These are phyloP conservation scores for Tetranychus truncatus DNA, from an alignment of 2,888 invertebrate species.

Conservation along the genomic window DNA sequence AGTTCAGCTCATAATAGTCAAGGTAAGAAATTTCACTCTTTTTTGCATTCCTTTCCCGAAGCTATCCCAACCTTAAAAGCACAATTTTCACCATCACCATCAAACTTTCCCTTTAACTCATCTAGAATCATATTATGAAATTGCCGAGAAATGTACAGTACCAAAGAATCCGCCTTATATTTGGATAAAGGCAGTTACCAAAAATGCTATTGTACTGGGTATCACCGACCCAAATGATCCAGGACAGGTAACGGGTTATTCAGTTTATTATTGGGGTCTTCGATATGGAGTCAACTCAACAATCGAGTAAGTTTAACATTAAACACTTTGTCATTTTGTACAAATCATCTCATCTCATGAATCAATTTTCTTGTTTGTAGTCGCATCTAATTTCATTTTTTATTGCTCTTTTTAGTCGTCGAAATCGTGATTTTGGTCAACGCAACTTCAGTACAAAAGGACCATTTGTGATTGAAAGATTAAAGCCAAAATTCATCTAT, in stretches of 20 bases:
- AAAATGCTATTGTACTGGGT: constrained; percentile 4
- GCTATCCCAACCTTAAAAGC: neutral
- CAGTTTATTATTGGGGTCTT: constrained; percentile 13
- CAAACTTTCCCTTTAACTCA: neutral
- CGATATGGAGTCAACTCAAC: neutral
- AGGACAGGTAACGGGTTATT: constrained; percentile 4
- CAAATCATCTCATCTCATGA: no score
- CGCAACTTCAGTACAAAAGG: constrained; percentile 8
- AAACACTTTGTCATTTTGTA: neutral
- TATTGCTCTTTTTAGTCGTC: neutral
- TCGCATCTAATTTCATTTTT: neutral
- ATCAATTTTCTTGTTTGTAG: neutral
- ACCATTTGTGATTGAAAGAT: constrained; percentile 8
- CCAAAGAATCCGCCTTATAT: constrained; percentile 9
- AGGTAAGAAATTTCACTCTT: neutral
- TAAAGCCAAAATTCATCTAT: constrained; percentile 8
- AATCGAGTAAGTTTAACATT: constrained; percentile 5
- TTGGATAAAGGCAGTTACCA: constrained; percentile 10
- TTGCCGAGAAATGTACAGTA: neutral
- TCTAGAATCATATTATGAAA: neutral
- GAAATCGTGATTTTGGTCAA: constrained; percentile 10
- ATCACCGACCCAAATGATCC: constrained; percentile 13
- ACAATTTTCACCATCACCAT: neutral
- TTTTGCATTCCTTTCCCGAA: neutral
- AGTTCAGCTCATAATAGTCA: neutral